These are phyloP conservation scores for Anthopleura sola DNA, from an alignment of 64 coral and sea anemone species.

Conservation along the genomic window DNA sequence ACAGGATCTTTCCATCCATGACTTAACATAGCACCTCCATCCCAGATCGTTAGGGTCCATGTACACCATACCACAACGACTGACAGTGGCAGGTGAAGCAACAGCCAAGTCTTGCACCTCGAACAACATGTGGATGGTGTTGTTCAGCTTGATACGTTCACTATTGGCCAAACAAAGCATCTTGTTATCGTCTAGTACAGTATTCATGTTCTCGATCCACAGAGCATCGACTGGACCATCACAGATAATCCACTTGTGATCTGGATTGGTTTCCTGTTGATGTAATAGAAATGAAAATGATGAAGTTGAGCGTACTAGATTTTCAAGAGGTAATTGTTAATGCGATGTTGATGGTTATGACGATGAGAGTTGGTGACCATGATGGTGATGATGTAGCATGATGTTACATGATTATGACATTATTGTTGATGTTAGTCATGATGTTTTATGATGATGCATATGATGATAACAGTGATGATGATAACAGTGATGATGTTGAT, in stretches of 20 bases:
- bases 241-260: constrained; percentile 99
- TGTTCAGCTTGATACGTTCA: constrained; percentile 96
- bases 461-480: background rate
- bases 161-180: constrained; percentile 97
- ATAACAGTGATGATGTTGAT: background rate
- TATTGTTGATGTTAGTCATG: no score
- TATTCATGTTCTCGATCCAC: constrained; percentile 99
- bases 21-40: constrained; percentile 88
- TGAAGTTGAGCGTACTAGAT: no score
- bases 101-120: constrained; percentile 99
- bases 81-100: constrained; percentile 95
- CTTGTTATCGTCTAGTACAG: constrained; percentile 95
- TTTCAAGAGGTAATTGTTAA: background rate
- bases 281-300: background rate
- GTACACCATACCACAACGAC: constrained; percentile 99
- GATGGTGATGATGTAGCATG: background rate
- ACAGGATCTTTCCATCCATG: constrained; percentile 76
- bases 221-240: constrained; percentile 95
- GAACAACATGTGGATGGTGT: constrained; percentile 97
- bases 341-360: background rate
- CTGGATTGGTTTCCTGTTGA: constrained; percentile 63
- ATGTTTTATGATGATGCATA: background rate
- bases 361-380: background rate
- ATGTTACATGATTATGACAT: no score
- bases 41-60: constrained; percentile 89